Conservation (phyloP, 2,113 vertebrate genomes). For the Morphnarchus princeps region DNA sequence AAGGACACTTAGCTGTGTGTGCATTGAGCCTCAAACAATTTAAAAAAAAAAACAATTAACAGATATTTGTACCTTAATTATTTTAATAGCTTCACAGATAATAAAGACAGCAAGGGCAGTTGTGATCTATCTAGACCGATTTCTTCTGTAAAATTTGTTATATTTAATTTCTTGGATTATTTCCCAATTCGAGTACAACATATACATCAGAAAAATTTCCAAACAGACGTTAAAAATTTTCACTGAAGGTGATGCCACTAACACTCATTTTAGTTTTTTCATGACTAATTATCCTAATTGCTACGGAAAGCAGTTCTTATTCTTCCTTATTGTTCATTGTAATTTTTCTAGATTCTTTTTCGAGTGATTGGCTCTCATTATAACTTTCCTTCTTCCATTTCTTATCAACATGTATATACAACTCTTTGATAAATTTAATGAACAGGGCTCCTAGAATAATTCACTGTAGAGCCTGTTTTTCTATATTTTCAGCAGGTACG, state of each 20-base stretch:
- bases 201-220: not conserved
- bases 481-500: not conserved
- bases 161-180: not conserved
- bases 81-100: not conserved
- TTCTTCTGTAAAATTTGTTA: not conserved
- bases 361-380: not conserved
- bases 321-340: not conserved
- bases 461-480: not conserved
- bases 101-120: not conserved
- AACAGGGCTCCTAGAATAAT: not conserved
- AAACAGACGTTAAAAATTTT: not conserved
- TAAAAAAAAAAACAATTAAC: not conserved
- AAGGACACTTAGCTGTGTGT: not conserved
- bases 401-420: not conserved
- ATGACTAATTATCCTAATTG: not conserved
- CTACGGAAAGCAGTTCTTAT: not conserved
- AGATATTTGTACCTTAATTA: not conserved
- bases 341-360: not conserved
- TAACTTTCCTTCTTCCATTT: not conserved
- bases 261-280: not conserved
- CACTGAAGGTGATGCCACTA: not conserved
- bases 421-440: not conserved
- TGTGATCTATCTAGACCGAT: not conserved
- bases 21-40: not conserved
- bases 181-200: not conserved